Percentiles rank a stretch among this genome's conserved stretches.
phyloP scores from a whole-genome alignment of 2,797 vertebrate genomes.

The Micromesistius poutassou region DNA sequence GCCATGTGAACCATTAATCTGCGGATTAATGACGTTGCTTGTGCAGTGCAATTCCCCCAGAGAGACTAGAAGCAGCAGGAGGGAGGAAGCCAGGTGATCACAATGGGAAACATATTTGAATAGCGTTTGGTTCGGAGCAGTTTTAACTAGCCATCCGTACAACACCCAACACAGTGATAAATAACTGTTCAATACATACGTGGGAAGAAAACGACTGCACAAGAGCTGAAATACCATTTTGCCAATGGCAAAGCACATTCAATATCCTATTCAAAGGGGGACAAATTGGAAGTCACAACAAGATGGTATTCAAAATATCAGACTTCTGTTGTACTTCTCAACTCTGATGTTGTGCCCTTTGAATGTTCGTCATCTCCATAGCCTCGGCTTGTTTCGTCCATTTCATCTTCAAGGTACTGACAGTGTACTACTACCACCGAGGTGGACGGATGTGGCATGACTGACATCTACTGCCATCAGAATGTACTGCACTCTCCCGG shows the following conservation, averaged over 20 bases:
- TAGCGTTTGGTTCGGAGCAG: neutral
- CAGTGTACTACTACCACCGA: neutral
- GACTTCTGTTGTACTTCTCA: constrained; percentile 14
- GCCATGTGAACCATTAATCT: constrained; percentile 36
- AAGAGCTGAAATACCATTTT: neutral
- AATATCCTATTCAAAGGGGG: neutral
- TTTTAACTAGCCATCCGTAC: neutral
- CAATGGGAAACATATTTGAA: neutral
- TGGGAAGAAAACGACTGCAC: neutral
- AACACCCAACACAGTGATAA: neutral
- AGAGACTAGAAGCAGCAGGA: neutral
- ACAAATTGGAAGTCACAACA: neutral
- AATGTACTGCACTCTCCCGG: neutral
- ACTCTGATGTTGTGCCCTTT: neutral
- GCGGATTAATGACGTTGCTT: constrained; percentile 31
- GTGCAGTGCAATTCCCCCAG: neutral
- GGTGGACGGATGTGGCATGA: constrained; percentile 32
- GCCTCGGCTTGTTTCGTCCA: neutral
- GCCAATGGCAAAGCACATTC: neutral
- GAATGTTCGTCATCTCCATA: neutral
- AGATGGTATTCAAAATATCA: constrained; percentile 21
- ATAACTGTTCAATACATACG: neutral
- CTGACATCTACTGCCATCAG: constrained; percentile 60
- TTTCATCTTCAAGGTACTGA: neutral
- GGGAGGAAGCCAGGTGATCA: neutral